Base-by-base conservation (phyloP, 2,113 vertebrate species). In the Nerophis ophidion region DNA sequence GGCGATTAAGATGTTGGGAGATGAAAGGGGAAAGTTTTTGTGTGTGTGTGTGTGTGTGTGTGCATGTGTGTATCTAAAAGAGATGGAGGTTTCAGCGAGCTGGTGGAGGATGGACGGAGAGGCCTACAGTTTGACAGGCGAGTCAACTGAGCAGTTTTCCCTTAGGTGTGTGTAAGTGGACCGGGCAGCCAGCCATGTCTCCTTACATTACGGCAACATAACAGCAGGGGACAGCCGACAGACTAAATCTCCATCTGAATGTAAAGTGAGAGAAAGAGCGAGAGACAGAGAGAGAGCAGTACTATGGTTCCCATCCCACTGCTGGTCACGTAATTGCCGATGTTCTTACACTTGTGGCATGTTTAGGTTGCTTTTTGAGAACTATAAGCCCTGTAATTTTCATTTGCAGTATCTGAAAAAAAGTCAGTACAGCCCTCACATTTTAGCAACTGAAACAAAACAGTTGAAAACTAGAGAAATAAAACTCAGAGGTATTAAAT, bases 161-260 rank as follows among this genome's bases (percentile, higher is more conserved):
- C 70, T 70, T 83, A 84, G 82, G 82, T 88, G 83, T 82, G 76
- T 81, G 62, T 83, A 84, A 84, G 79, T 87, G 84, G 81, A 84
- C 74, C 45, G 65, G 81, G 84, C 82, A 84, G 84, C 70, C 76
- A 83, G 81, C 84, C 83, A 84, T 86, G 86, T 86, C 77, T 83
- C 68, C 77, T 76, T 79, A 82, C 81, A 86, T 87, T 84, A 87
- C 81, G 74, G 81, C 81, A 79, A 67, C 79, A 76, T 76, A 85
- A 80, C 81, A 85, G 86, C 82, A 75, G 83, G 81, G 81, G 81
- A 84, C 46, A 64, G 78, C 71, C 75, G 73, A 86, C 83, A 82
- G 81, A 83, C 83, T 76, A 82, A 84, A 86, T 84, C 86, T 86
- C 76, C 76, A 86, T 86, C 82, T 82, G 82, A 87, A 87, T 88